These are phyloP conservation scores for Cotesia chilonis DNA, from an alignment of 1,140 invertebrate species.

Conservation along the genomic window DNA sequence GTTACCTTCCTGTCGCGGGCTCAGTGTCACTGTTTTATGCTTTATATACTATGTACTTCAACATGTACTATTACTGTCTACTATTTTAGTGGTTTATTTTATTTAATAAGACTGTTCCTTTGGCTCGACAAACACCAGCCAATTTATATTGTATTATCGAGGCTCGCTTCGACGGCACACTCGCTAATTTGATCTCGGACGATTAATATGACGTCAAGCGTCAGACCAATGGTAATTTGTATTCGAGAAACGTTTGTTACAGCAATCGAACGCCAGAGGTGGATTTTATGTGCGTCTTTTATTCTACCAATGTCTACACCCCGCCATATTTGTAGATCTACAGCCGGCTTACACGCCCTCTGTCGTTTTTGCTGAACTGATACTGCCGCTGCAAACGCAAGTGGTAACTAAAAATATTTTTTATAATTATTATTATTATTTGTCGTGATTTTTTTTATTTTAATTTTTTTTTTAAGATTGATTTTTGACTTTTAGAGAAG, in stretches of 20 bases:
- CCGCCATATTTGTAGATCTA: constrained; percentile 28
- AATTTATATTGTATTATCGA: no score
- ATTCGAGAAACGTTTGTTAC: constrained; percentile 6
- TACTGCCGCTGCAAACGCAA: background rate
- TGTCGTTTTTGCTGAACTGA: background rate
- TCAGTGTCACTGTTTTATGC: constrained; percentile 11
- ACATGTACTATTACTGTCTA: no score
- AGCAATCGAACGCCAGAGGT: constrained; percentile 7
- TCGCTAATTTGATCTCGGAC: background rate
- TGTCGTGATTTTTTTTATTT: no score
- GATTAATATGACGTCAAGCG: constrained; percentile 18
- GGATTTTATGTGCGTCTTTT: constrained; percentile 22
- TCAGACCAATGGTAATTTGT: constrained; percentile 20
- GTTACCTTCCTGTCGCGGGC: background rate
- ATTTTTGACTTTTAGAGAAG: no score
- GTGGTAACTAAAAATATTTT: no score
- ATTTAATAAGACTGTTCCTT: no score
- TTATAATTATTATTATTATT: no score
- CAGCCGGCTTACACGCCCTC: constrained; percentile 14
- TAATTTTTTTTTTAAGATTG: no score
- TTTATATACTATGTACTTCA: background rate
- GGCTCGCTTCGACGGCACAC: background rate
- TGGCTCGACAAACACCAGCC: no score
- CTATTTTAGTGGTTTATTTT: no score
- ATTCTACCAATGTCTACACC: constrained; percentile 28